These are phyloP conservation scores for Meiosimyza decipiens DNA, from an alignment of 2,888 invertebrate species.

Conservation along the genomic window DNA sequence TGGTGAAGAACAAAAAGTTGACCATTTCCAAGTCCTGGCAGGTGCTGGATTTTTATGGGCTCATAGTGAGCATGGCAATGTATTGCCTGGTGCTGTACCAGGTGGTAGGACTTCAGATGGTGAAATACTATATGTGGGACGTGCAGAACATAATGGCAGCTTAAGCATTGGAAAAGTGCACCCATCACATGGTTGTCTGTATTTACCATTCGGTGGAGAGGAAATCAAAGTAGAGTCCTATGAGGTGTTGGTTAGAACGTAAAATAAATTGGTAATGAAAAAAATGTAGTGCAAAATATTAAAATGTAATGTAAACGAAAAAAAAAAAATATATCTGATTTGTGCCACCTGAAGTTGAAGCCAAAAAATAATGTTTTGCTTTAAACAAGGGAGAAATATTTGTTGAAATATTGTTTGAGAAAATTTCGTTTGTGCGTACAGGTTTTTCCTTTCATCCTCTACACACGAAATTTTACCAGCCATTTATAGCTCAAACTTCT, in stretches of 20 bases:
- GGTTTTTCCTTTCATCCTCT: too few relatives aligned
- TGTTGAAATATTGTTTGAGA: too few relatives aligned
- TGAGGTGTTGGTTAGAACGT: slow-evolving; percentile 72
- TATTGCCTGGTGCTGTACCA: slow-evolving; percentile 50
- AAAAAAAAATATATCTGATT: neutral
- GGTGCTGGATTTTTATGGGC: slow-evolving; percentile 58
- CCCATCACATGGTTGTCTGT: slow-evolving; percentile 73
- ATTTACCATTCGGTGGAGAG: slow-evolving; percentile 76
- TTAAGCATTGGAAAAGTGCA: slow-evolving; percentile 69
- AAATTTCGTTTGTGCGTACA: too few relatives aligned
- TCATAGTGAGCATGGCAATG: slow-evolving; percentile 48
- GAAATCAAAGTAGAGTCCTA: slow-evolving; percentile 74
- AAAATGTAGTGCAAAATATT: neutral
- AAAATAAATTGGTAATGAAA: slow-evolving; percentile 21
- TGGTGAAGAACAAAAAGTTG: slow-evolving; percentile 69
- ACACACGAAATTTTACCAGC: too few relatives aligned
- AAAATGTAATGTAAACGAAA: neutral
- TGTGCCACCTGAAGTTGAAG: neutral
- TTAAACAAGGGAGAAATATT: too few relatives aligned
- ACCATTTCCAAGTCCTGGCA: slow-evolving; percentile 66
- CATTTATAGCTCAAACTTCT: too few relatives aligned
- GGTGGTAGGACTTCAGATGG: slow-evolving; percentile 67
- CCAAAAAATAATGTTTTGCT: neutral
- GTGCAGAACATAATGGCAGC: slow-evolving; percentile 68
- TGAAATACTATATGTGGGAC: slow-evolving; percentile 69